Conservation (phyloP, 2,888 invertebrate genomes). For the Lasioglossum calceatum region DNA sequence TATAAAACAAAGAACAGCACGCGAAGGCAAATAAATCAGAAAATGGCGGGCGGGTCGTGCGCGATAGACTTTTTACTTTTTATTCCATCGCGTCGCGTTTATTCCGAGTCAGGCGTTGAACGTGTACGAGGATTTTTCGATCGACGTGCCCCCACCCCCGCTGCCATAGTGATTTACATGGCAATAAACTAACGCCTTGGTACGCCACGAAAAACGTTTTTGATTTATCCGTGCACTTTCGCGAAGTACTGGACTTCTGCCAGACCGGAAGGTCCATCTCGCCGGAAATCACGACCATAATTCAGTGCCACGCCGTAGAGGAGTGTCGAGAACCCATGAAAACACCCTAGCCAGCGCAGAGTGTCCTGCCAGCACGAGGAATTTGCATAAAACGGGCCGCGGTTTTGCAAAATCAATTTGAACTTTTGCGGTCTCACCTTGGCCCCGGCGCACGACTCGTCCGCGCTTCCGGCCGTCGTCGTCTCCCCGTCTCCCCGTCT, state of each 20-base stretch:
- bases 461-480: conserved; percentile 5
- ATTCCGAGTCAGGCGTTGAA: conserved; percentile 19
- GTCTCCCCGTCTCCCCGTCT: conserved; percentile 20
- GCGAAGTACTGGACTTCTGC: conserved; percentile 71
- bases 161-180: conserved; percentile 71
- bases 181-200: conserved; percentile 73
- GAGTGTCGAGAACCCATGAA: conserved; percentile 45
- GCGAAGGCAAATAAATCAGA: not conserved
- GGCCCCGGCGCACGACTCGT: conserved; percentile 9
- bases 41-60: not conserved
- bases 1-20: not conserved
- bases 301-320: conserved; percentile 61
- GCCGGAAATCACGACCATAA: conserved; percentile 77
- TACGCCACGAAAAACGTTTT: conserved; percentile 60
- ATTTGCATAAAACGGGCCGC: conserved; percentile 75
- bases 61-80: not conserved
- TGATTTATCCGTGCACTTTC: conserved; percentile 76
- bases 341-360: conserved; percentile 28
- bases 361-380: conserved; percentile 33
- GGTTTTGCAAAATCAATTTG: conserved; percentile 76
- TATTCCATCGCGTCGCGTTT: not conserved
- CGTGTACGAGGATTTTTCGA: conserved; percentile 50
- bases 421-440: conserved; percentile 61
- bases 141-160: conserved; percentile 51
- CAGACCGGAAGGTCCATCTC: conserved; percentile 78